A percentile compares a stretch with the other conserved stretches of the same genome.
These are phyloP conservation scores for Mus pahari DNA, from an alignment of 2,113 vertebrate species.

Conservation along the genomic window DNA sequence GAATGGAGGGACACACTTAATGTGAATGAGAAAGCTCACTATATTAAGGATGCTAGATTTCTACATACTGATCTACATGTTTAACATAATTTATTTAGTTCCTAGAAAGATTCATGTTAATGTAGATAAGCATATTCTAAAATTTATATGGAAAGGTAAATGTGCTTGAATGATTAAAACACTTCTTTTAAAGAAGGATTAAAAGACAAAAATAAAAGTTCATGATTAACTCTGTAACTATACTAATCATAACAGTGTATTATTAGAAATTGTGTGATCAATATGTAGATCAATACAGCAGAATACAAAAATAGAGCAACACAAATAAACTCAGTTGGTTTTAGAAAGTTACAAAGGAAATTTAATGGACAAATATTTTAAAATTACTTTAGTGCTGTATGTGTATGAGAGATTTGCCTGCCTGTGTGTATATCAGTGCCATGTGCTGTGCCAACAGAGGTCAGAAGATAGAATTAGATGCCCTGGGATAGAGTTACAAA, in stretches of 20 bases:
- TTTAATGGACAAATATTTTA: not conserved
- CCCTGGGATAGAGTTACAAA: not conserved
- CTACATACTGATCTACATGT: not conserved
- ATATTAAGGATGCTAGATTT: not conserved
- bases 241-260: not conserved
- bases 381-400: not conserved
- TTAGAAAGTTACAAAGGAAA: not conserved
- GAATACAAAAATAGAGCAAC: constrained; percentile 46
- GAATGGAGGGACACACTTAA: not conserved
- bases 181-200: constrained; percentile 13
- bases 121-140: not conserved
- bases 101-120: not conserved
- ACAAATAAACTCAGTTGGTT: not conserved
- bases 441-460: not conserved
- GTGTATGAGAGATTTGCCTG: not conserved
- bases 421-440: not conserved
- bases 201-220: not conserved
- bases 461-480: not conserved
- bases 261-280: not conserved
- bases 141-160: constrained; percentile 2
- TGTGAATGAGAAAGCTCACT: not conserved
- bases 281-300: constrained; percentile 7
- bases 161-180: constrained; percentile 23
- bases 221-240: not conserved
- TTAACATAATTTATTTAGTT: constrained; percentile 11